Base-by-base conservation (phyloP, 2,797 vertebrate species). In the Euphonia xanthogaster region DNA sequence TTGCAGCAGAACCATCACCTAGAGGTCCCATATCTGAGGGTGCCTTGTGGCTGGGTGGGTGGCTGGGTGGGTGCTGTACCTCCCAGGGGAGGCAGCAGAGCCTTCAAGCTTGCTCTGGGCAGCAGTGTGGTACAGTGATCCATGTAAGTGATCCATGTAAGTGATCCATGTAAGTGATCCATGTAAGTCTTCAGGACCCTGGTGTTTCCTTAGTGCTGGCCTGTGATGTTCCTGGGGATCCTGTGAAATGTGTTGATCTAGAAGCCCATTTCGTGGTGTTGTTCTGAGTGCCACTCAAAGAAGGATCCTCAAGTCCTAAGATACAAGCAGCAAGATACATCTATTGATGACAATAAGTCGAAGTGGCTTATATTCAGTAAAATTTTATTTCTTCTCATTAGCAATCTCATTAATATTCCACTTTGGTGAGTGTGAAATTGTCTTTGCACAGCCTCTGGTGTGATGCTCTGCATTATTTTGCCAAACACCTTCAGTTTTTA, bases 71-170 rank as follows among this genome's bases (percentile, higher is more conserved):
- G n/a, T n/a, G n/a, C n/a, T n/a, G 48, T 31, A 7, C 6, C 39
- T 24, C 16, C 31, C 10, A 37, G 24, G 9, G 33, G 17, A 0
- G 1, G 22, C 7, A 8, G 22, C 2, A 24, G 44, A 37, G 10
- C 18, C 19, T 35, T 65, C 78, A 44, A 25, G 5, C 35, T 53
- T 28, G 31, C 55, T 82, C 1, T 21, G 47, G 42, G 30, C 27
- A 14, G 20, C 6, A 19, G 6, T 28, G 31, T 54, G 30, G n/a
- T 21, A 40, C 7, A 50, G 53, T 7, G 25, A 45, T 2, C 31
- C 31, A 35, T n/a, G n/a, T n/a, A n/a, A n/a, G n/a, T n/a, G n/a
- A n/a, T n/a, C n/a, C n/a, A n/a, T n/a, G n/a, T n/a, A n/a, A n/a
- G n/a, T n/a, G n/a, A n/a, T n/a, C n/a, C n/a, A n/a, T n/a, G n/a